A percentile compares a stretch with the other conserved stretches of the same genome.
These are phyloP conservation scores for Murina feae DNA, from an alignment of 2,113 vertebrate species.

Conservation along the genomic window DNA sequence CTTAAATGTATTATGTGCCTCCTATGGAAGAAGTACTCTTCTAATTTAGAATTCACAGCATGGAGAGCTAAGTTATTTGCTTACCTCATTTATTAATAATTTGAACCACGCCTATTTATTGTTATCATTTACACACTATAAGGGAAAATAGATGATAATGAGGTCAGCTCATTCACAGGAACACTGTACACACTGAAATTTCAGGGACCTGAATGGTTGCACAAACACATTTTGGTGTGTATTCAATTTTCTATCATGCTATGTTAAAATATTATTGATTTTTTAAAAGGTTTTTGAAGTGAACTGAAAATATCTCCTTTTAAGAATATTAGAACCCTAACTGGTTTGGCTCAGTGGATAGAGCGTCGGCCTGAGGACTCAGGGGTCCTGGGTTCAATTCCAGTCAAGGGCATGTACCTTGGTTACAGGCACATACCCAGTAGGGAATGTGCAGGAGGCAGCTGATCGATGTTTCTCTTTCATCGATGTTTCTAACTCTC, in stretches of 20 bases:
- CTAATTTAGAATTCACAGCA: slow-evolving; percentile 33
- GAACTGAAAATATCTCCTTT: slow-evolving; percentile 20
- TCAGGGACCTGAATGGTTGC: neutral
- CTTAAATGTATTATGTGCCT: slow-evolving; percentile 9
- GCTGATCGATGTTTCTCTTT: too few relatives aligned
- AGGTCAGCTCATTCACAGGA: neutral
- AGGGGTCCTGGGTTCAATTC: too few relatives aligned
- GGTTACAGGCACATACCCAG: too few relatives aligned
- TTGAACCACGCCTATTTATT: slow-evolving; percentile 21
- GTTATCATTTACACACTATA: neutral
- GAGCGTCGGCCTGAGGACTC: too few relatives aligned
- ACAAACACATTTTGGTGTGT: neutral
- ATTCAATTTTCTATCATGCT: neutral
- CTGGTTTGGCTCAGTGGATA: too few relatives aligned
- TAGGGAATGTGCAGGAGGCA: too few relatives aligned
- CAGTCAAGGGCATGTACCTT: too few relatives aligned
- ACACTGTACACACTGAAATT: neutral
- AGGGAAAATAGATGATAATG: slow-evolving; percentile 2
- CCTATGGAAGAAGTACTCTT: neutral
- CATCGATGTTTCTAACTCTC: too few relatives aligned
- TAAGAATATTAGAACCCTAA: neutral
- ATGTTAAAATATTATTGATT: slow-evolving; percentile 55
- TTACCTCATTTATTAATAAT: slow-evolving; percentile 30
- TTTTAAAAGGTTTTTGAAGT: slow-evolving; percentile 52
- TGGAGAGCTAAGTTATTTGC: neutral